A percentile compares a stretch with the other conserved stretches of the same genome.
Evolutionary conservation across 2,888 invertebrate species (phyloP).

Genomic region (Drosophila mayaguana): DNA sequence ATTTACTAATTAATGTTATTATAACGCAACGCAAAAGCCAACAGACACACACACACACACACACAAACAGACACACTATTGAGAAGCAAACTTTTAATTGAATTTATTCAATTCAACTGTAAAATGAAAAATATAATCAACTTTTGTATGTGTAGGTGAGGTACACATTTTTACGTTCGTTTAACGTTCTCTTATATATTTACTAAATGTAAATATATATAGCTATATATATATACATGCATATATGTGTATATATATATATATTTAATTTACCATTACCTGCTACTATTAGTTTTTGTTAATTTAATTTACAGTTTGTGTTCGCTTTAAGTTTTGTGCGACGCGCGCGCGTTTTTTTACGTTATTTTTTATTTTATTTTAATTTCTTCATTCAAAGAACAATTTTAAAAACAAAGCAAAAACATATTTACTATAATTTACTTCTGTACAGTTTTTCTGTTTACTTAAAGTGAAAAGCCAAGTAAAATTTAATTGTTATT

Average conservation of each 20-base stretch:
- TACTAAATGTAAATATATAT: slow-evolving; percentile 28
- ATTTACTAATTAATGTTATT: slow-evolving; percentile 67
- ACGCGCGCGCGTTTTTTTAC: slow-evolving; percentile 57
- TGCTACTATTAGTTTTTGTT: slow-evolving; percentile 75
- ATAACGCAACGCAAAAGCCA: slow-evolving; percentile 47
- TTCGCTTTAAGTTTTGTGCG: slow-evolving; percentile 67
- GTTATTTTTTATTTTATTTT: slow-evolving; percentile 24
- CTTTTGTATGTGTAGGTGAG: slow-evolving; percentile 41
- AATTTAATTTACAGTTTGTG: slow-evolving; percentile 75
- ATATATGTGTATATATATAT: slow-evolving; percentile 15
- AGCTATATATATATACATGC: not conserved
- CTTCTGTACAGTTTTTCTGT: slow-evolving; percentile 66
- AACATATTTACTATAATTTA: slow-evolving; percentile 38
- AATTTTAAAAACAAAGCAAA: slow-evolving; percentile 15
- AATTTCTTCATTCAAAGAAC: slow-evolving; percentile 26
- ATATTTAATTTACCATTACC: slow-evolving; percentile 58
- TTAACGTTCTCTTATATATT: slow-evolving; percentile 65
- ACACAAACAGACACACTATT: slow-evolving; percentile 19
- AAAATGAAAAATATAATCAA: slow-evolving; percentile 54
- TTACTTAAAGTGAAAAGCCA: slow-evolving; percentile 53
- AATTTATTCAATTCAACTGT: slow-evolving; percentile 49
- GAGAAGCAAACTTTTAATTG: slow-evolving; percentile 45
- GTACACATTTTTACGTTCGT: slow-evolving; percentile 62
- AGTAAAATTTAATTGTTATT: slow-evolving; percentile 49
- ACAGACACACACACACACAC: slow-evolving; percentile 14